Evolutionary conservation across 2,113 vertebrate genomes (phyloP).

Genomic region (Camelus bactrianus): DNA sequence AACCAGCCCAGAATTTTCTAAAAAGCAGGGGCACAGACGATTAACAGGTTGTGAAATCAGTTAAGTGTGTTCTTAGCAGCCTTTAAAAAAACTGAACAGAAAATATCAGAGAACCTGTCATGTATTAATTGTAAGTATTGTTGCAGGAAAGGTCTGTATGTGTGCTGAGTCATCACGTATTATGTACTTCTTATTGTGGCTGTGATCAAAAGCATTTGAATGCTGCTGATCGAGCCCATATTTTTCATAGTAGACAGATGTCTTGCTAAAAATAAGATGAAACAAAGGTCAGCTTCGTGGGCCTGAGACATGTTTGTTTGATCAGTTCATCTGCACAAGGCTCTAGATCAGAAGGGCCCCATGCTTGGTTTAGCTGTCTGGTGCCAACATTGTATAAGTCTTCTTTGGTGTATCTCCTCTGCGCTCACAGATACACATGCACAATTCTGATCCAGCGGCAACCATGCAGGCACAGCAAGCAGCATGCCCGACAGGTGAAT

Average conservation of each 20-base stretch:
- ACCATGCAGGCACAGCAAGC: background rate
- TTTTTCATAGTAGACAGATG: background rate
- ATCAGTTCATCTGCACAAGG: background rate
- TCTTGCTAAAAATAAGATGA: slow-evolving; percentile 34
- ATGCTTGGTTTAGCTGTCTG: background rate
- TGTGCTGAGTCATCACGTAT: background rate
- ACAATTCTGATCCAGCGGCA: background rate
- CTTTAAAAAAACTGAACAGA: background rate
- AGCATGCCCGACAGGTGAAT: fast-evolving
- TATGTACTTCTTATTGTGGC: background rate
- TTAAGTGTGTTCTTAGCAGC: background rate
- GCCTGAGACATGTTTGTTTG: background rate
- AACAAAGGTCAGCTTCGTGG: background rate
- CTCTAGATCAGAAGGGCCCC: background rate
- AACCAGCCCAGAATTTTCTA: background rate
- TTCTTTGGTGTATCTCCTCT: background rate
- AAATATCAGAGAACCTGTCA: background rate
- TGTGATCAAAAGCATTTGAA: background rate
- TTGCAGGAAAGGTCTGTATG: background rate
- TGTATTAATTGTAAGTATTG: background rate
- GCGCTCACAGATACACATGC: background rate
- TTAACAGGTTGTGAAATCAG: background rate
- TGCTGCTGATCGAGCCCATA: background rate
- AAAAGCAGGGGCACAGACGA: background rate
- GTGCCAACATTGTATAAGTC: background rate